These are phyloP conservation scores for Myiotriccus ornatus DNA, from an alignment of 2,797 vertebrate genomes.

Conservation along the genomic window DNA sequence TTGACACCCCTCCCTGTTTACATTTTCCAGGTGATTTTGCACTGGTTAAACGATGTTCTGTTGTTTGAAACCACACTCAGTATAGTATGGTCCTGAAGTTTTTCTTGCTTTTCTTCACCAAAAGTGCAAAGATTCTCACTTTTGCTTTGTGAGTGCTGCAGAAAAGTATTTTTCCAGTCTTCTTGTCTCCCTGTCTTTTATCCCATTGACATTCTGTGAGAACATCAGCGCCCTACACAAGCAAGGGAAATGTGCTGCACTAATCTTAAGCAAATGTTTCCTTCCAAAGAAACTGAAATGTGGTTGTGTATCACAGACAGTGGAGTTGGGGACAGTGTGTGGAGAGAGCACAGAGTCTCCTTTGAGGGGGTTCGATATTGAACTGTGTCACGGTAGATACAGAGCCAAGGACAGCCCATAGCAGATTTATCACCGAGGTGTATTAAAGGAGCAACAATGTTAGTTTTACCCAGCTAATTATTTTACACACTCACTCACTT, in stretches of 20 bases:
- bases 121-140: neutral
- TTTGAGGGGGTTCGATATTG: neutral
- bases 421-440: neutral
- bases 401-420: neutral
- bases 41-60: neutral
- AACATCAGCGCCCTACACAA: neutral
- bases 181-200: neutral
- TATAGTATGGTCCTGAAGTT: neutral
- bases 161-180: fast-evolving
- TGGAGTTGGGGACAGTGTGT: neutral
- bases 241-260: no score
- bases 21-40: neutral
- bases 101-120: neutral
- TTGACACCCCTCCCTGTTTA: neutral
- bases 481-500: neutral
- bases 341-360: neutral
- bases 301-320: neutral
- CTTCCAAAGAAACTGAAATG: neutral
- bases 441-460: neutral
- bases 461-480: neutral
- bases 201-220: neutral
- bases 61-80: neutral
- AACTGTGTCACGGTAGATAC: fast-evolving
- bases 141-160: neutral
- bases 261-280: neutral